Base-by-base conservation (phyloP, 2,797 vertebrate genomes). In the Acipenser transmontanus region DNA sequence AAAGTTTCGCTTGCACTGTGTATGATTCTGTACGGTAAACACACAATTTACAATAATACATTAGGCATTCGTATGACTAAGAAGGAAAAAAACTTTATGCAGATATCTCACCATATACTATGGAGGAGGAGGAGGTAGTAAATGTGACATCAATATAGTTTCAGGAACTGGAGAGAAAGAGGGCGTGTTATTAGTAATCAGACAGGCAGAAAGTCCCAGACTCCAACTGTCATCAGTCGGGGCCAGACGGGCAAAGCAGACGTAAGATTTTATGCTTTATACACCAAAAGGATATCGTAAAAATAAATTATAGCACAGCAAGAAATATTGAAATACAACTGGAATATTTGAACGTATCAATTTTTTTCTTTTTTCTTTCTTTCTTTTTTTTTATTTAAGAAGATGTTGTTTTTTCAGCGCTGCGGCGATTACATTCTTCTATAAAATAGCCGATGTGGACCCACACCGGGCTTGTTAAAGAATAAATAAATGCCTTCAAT, bases 141-240 rank as follows among this genome's bases (percentile, higher is more conserved):
- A 68, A 70, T 64, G 69, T 69, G 61, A 71, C 70, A 69, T 52
- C 61, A 66, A 66, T 65, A 65, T 64, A 72, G 71, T 77, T 77
- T 77, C 70, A 78, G 77, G 76, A 80, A 82, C 73, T 61, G 66
- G 47, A 64, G 64, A 57, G 67, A 73, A 71, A 61, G 74, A 74
- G 74, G 76, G 80, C 74, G 77, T 77, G 65, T 74, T 76, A 75
- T 75, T 74, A 74, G 68, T 73, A 70, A 74, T 69, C 74, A 68
- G 49, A 50, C 70, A 66, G 71, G 70, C 74, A 72, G 77, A 77
- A 73, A 79, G 75, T 77, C 74, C 73, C 74, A 66, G 73, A 79
- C 72, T 74, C 68, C 67, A 60, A 68, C 70, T 68, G 75, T 68
- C 73, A 73, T 70, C 61, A 17, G 17, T 63, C 48, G 51, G 61